phyloP scores from a whole-genome alignment of 2,113 vertebrate species.

The Triplophysa dalaica region DNA sequence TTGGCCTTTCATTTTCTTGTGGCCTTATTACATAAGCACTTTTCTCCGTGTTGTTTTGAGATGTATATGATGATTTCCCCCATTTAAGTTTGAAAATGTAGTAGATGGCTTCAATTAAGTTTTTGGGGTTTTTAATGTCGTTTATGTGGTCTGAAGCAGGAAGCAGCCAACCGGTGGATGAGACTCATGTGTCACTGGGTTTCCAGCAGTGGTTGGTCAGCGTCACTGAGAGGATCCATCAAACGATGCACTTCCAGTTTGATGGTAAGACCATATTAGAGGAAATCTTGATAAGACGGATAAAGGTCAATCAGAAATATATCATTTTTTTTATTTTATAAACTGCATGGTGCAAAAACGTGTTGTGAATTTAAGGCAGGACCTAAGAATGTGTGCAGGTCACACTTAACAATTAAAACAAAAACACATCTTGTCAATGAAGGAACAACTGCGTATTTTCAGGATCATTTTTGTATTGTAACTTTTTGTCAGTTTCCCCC shows the following conservation, averaged over 20 bases:
- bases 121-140: constrained; percentile 5
- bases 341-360: no score
- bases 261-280: constrained; percentile 74
- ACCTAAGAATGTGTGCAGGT: not conserved
- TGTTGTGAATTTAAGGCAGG: no score
- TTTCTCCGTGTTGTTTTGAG: not conserved
- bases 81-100: not conserved
- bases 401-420: no score
- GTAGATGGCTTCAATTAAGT: not conserved
- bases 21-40: not conserved
- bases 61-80: not conserved
- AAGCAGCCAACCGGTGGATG: constrained; percentile 79
- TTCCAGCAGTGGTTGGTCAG: constrained; percentile 90
- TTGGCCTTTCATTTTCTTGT: no score
- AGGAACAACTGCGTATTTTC: no score
- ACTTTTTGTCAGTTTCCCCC: not conserved
- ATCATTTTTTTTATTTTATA: no score
- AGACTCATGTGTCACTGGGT: constrained; percentile 79
- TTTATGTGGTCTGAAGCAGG: constrained; percentile 63
- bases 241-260: constrained; percentile 92
- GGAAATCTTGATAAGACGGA: not conserved
- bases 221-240: constrained; percentile 89
- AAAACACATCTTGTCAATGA: no score
- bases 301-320: no score
- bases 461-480: no score